Base-by-base conservation (phyloP, 1,140 invertebrate species). In the Habropoda laboriosa region DNA sequence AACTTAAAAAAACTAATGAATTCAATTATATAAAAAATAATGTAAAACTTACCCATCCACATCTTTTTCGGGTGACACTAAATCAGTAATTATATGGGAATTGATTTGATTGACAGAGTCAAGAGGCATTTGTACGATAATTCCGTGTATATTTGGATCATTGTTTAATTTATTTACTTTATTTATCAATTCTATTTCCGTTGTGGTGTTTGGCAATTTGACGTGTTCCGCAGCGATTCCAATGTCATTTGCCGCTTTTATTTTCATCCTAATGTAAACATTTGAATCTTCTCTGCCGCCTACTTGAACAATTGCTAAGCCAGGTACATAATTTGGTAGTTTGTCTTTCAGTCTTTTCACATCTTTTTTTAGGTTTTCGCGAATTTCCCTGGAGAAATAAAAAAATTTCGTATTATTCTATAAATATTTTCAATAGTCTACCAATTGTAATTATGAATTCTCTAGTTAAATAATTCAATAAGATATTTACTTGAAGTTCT, bases 181-280 rank as follows among this genome's bases (percentile, higher is more conserved):
- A 18, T 94, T 91, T 21, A 98, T 89, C 42, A 98, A 90, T 93
- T 99, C 97, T 57, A 92, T 86, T 94, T 99, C 97, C 16, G 97
- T 98, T 21, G 95, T 97, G 13, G 96, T 95, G 13, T 95, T 95
- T 0, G 98, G 96, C 78, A 99, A 93, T 86, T 97, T 95, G 0
- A 99, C 91, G 89, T 98, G 97, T 74, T 95, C 94, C 0, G 97
- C 97, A 27, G 94, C 90, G 47, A 99, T 98, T 73, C 99, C 99
- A 82, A 99, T 97, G 87, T 98, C 97, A 40, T 93, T 94, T 0
- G 98, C 98, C 10, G 97, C 97, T 92, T 98, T 98, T 27, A 99
- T 95, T 94, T 99, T 99, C 96, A 98, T 98, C 53, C 97, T 94
- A 90, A 99, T 99, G 92, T 99, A 99, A 10, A 99, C 98, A 94